Conservation (phyloP, 2,888 invertebrate genomes). For the Acrobasis repandana region DNA sequence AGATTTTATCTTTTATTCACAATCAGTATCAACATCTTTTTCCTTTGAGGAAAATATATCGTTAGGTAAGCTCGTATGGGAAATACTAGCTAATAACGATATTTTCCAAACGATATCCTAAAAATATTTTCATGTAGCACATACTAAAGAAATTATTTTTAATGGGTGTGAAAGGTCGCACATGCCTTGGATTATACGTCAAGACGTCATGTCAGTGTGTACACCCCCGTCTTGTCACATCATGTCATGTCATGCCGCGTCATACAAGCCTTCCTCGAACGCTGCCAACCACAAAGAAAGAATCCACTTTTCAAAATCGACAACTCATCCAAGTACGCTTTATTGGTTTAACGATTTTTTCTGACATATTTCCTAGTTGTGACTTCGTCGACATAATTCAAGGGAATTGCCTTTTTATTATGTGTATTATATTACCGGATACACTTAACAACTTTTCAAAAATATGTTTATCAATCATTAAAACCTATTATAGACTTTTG, state of each 20-base stretch:
- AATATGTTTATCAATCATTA: too few relatives aligned
- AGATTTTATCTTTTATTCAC: too few relatives aligned
- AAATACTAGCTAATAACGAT: too few relatives aligned
- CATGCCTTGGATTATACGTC: slow-evolving; percentile 9
- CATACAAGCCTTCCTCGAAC: slow-evolving; percentile 27
- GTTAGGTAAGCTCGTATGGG: too few relatives aligned
- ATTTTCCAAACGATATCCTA: too few relatives aligned
- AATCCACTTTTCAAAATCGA: slow-evolving; percentile 30
- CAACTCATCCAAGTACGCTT: slow-evolving; percentile 30
- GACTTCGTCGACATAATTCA: slow-evolving; percentile 4
- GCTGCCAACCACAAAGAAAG: slow-evolving; percentile 26
- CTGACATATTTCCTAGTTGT: slow-evolving; percentile 19
- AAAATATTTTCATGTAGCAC: background rate
- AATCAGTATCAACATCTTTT: too few relatives aligned
- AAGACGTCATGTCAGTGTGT: slow-evolving; percentile 15
- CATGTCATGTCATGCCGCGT: slow-evolving; percentile 30
- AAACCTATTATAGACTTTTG: too few relatives aligned
- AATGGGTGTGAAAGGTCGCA: background rate
- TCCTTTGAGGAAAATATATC: too few relatives aligned
- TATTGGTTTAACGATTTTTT: slow-evolving; percentile 30
- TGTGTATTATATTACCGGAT: too few relatives aligned
- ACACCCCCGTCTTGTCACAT: slow-evolving; percentile 26
- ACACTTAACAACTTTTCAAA: too few relatives aligned
- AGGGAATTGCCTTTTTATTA: slow-evolving; percentile 1
- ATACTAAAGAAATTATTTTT: background rate